Percentiles rank a stretch among this genome's conserved stretches.
These are phyloP conservation scores for Hylomyscus alleni DNA, from an alignment of 2,797 vertebrate genomes.

Conservation along the genomic window DNA sequence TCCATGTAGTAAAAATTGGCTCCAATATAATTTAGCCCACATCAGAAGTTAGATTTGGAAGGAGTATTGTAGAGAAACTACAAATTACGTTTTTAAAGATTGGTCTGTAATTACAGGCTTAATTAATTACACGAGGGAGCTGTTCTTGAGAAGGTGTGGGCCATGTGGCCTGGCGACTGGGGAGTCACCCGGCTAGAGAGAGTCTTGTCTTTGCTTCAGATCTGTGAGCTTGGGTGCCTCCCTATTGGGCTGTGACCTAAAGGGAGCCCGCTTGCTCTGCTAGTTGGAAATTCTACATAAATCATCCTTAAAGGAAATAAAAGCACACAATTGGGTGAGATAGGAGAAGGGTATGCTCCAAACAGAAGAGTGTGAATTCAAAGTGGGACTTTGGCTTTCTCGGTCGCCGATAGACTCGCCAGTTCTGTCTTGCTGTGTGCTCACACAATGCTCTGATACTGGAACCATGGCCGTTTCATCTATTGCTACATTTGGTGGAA, in stretches of 20 bases:
- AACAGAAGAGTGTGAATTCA: background rate
- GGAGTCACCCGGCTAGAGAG: background rate
- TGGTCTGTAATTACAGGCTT: constrained; percentile 77
- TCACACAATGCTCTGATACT: background rate
- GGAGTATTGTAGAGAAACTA: constrained; percentile 62
- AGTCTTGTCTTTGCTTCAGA: accelerated
- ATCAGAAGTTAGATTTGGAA: constrained; percentile 68
- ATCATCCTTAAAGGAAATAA: background rate
- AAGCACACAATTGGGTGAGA: background rate
- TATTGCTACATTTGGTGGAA: background rate
- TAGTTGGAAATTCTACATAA: background rate
- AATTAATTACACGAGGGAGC: constrained; percentile 71
- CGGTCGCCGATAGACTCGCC: too few relatives aligned
- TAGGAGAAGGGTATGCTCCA: background rate
- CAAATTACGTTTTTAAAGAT: constrained; percentile 76
- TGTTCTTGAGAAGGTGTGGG: constrained; percentile 49
- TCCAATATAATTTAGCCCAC: constrained; percentile 75
- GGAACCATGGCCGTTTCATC: too few relatives aligned
- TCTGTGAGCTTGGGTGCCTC: background rate
- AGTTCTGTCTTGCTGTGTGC: background rate
- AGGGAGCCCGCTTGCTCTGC: background rate
- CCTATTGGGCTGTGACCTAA: background rate
- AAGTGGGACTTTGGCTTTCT: background rate
- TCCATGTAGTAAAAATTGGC: constrained; percentile 74
- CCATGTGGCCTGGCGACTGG: background rate